Conservation (phyloP, 1,140 invertebrate genomes). For the Calliopsis andreniformis region DNA sequence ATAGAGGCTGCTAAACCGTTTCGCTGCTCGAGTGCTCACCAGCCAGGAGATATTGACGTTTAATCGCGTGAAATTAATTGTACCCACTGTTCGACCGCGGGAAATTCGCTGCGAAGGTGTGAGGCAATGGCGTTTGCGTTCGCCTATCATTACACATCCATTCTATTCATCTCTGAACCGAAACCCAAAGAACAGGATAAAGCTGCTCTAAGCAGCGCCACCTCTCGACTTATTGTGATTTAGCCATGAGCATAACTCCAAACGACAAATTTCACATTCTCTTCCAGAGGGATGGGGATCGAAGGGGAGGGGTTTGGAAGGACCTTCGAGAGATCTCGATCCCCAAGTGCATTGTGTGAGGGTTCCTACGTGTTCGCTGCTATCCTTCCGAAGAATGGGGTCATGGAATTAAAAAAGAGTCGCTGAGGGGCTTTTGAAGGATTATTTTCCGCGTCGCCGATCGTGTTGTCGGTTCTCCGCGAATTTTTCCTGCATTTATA, state of each 20-base stretch:
- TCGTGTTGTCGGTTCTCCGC: constrained; percentile 27
- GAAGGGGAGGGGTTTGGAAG: neutral
- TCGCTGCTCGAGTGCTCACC: constrained; percentile 15
- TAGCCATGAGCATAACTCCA: neutral
- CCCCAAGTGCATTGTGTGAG: neutral
- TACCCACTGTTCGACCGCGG: neutral
- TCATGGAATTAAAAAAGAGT: constrained; percentile 42
- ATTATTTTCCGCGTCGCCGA: constrained; percentile 56
- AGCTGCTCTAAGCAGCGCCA: too few relatives aligned
- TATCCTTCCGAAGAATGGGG: constrained; percentile 23
- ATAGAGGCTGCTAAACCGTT: constrained; percentile 21
- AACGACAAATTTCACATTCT: neutral
- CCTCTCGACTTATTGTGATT: too few relatives aligned
- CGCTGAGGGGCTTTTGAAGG: constrained; percentile 50
- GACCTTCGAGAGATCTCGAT: constrained; percentile 29
- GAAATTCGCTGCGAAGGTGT: constrained; percentile 1
- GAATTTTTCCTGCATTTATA: constrained; percentile 43
- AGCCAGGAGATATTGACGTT: constrained; percentile 32
- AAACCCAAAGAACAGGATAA: too few relatives aligned
- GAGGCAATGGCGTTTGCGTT: neutral
- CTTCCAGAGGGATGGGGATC: neutral
- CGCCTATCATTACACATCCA: too few relatives aligned
- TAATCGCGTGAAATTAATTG: constrained; percentile 39
- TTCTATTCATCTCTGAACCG: too few relatives aligned
- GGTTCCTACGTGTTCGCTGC: neutral